Base-by-base conservation (phyloP, 2,888 invertebrate genomes). In the Erannis defoliaria region DNA sequence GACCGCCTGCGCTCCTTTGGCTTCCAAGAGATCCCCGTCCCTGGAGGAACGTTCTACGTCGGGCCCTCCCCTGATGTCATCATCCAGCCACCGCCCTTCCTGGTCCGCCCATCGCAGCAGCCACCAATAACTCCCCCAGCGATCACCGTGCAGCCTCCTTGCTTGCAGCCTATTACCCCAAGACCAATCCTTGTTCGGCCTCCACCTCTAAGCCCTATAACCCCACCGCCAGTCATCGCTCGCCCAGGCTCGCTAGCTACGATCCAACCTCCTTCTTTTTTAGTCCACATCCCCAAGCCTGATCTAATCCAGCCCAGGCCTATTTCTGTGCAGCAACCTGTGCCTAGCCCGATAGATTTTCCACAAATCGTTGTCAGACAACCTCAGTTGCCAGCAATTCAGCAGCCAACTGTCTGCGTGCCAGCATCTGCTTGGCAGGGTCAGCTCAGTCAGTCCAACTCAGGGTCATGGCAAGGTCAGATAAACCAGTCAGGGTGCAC, bases 71-170 rank as follows among this genome's bases (percentile, higher is more conserved):
- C 90, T 1, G 86, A 87, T 66, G 77, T 87, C 0, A 59, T 85
- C 55, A 84, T 90, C 64, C 88, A 88, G 40, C 88, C 89, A 0
- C 88, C 90, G 0, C 73, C 90, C 0, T 86, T 90, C 67, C 68
- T 88, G 2, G 81, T 89, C 26, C 73, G 77, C 5, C 88, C 86
- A 0, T 75, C 75, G 0, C 74, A 74, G 2, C 76, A 75, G 8
- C 57, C 62, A 0, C 73, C 88, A 0, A 84, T 87, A 57, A 74
- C 70, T 0, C 88, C 87, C 3, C 81, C 85, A 0, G 45, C 75
- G 0, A 64, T 86, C 0, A 76, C 74, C 0, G 71, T 86, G 1
- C 81, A 84, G 50, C 85, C 84, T 0, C 81, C 81, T 0, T 64
- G 66, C 0, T 21, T 72, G 1, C 64, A 71, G 0, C 81, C 85